A percentile compares a stretch with the other conserved stretches of the same genome.
phyloP scores from a whole-genome alignment of 2,888 invertebrate genomes.

The Ophioninae sp. region DNA sequence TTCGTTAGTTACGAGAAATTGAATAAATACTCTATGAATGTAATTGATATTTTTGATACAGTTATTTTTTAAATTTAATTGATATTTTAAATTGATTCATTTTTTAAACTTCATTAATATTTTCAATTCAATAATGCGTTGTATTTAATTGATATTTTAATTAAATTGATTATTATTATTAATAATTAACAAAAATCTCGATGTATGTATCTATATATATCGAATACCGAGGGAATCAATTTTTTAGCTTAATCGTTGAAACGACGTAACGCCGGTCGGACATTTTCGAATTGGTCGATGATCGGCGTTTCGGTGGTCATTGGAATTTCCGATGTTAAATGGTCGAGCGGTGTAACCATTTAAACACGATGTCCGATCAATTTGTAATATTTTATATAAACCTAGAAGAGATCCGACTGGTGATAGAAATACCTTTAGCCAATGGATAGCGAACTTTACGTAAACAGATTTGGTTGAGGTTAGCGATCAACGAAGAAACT shows the following conservation, averaged over 20 bases:
- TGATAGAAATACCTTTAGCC: background rate
- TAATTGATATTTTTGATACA: too few species aligned
- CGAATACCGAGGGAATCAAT: background rate
- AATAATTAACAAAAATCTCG: too few species aligned
- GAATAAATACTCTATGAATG: too few species aligned
- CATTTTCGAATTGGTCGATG: background rate
- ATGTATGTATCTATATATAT: background rate
- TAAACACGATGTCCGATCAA: background rate
- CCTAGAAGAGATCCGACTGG: background rate
- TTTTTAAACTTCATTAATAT: too few species aligned
- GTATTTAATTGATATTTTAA: too few species aligned
- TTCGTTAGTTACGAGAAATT: too few species aligned
- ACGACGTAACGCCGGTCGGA: background rate
- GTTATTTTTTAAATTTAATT: too few species aligned
- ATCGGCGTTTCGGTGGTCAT: too few species aligned
- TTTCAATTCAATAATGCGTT: too few species aligned
- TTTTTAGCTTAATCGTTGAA: background rate
- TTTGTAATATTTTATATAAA: background rate
- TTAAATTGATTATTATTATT: too few species aligned
- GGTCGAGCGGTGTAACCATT: background rate
- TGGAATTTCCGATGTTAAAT: background rate
- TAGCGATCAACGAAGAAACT: background rate
- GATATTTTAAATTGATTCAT: too few species aligned
- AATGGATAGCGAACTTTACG: background rate
- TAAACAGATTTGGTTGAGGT: slow-evolving; percentile 17